These are phyloP conservation scores for Brachionus plicatilis DNA, from an alignment of 1,140 invertebrate genomes.

Conservation along the genomic window DNA sequence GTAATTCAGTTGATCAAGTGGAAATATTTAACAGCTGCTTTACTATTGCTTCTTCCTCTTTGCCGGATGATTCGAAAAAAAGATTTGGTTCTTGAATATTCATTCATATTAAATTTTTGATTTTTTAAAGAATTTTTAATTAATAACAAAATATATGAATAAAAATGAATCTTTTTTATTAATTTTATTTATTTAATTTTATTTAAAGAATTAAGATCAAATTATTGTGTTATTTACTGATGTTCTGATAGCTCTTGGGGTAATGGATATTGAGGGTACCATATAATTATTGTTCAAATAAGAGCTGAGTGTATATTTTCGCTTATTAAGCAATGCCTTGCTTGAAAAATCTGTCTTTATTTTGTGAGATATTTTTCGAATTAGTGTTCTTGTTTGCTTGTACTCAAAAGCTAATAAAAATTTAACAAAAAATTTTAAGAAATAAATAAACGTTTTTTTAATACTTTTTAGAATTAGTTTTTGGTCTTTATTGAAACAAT, in stretches of 20 bases:
- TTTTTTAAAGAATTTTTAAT: too few relatives aligned
- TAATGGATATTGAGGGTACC: background rate
- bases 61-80: too few relatives aligned
- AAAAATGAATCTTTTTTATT: too few relatives aligned
- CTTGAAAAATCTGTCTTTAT: constrained; percentile 1
- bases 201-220: too few relatives aligned
- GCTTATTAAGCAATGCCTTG: background rate
- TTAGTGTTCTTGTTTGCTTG: background rate
- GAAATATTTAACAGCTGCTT: too few relatives aligned
- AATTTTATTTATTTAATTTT: too few relatives aligned
- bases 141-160: too few relatives aligned
- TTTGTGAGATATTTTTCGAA: constrained; percentile 6
- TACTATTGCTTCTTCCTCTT: too few relatives aligned
- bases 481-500: constrained; percentile 50
- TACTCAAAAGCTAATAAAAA: background rate
- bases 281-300: background rate
- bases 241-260: background rate
- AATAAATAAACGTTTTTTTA: background rate
- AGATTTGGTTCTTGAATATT: too few relatives aligned
- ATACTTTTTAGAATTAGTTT: background rate
- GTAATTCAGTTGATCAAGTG: too few relatives aligned
- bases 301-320: background rate
- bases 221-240: background rate
- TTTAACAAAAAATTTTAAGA: background rate
- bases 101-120: too few relatives aligned